These are phyloP conservation scores for Ornithoptera alexandrae DNA, from an alignment of 2,888 invertebrate genomes.

Conservation along the genomic window DNA sequence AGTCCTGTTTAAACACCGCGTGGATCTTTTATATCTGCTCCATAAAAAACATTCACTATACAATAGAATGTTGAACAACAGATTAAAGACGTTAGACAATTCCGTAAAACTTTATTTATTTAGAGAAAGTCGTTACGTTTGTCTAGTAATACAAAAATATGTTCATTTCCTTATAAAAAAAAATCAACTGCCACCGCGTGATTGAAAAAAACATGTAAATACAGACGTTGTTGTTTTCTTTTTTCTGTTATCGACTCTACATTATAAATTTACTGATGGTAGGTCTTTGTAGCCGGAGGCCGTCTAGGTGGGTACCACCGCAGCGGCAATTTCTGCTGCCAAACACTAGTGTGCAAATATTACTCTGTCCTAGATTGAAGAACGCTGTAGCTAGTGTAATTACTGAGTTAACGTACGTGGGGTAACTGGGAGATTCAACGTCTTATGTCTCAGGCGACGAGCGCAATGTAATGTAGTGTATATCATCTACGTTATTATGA, in stretches of 20 bases:
- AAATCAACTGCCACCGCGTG: neutral
- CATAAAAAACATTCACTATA: slow-evolving; percentile 1
- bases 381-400: too few relatives aligned
- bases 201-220: neutral
- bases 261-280: neutral
- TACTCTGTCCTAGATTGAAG: too few relatives aligned
- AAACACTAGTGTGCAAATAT: too few relatives aligned
- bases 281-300: too few relatives aligned
- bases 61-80: neutral
- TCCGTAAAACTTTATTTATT: neutral
- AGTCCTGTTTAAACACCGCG: neutral
- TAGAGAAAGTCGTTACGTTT: neutral
- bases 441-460: too few relatives aligned
- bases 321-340: too few relatives aligned
- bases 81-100: neutral
- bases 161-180: neutral
- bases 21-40: neutral
- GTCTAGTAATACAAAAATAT: neutral
- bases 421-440: too few relatives aligned
- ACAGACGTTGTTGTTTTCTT: neutral
- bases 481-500: too few relatives aligned
- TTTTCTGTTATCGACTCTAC: neutral
- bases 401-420: too few relatives aligned
- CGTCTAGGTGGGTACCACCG: too few relatives aligned
- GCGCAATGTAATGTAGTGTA: too few relatives aligned